Base-by-base conservation (phyloP, 2,888 invertebrate genomes). In the Emesis castigata region DNA sequence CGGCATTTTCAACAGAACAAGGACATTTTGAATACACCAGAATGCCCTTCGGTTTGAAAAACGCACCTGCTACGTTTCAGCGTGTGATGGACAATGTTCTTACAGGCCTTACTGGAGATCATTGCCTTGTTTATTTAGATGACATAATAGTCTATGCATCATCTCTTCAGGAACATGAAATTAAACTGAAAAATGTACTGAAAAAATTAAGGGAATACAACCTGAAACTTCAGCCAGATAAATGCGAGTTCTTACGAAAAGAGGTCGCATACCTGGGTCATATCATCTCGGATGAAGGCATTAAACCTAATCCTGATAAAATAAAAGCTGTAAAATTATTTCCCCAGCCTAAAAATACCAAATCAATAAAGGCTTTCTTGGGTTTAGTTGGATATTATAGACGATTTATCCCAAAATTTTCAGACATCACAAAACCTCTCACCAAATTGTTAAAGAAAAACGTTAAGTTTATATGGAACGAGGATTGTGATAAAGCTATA, bases 401-500 rank as follows among this genome's bases (percentile, higher is more conserved):
- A 44, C 11, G 44, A 9, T 44, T 44, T 14, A 44, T 44, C 1
- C 44, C 44, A 22, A 61, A 26, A 11, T 61, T 9, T 6, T 62
- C 62, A 2, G 31, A 62, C 7, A 62, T 62, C 5, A 62, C 62
- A 16, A 64, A 64, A n/a, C 64, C 64, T 44, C 4, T 44, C 0
- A 16, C 64, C 3, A 64, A 64, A 64, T 20, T 16, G 14, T 29
- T 64, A 26, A 64, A 64, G 64, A 64, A 64, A 64, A 64, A 64
- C 7, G 8, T 8, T n/a, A 64, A 64, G 20, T 66, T 66, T 44
- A 66, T 44, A 11, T 66, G 66, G 66, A 66, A 31, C 22, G 16
- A 39, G 11, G 66, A 66, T 18, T 39, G 20, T 7, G 44, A 34
- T n/a, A 39, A 66, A 9, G 34, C 39, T 3, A 44, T 66, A 20